Conservation (phyloP, 2,888 invertebrate species). For the Bembecia ichneumoniformis region DNA sequence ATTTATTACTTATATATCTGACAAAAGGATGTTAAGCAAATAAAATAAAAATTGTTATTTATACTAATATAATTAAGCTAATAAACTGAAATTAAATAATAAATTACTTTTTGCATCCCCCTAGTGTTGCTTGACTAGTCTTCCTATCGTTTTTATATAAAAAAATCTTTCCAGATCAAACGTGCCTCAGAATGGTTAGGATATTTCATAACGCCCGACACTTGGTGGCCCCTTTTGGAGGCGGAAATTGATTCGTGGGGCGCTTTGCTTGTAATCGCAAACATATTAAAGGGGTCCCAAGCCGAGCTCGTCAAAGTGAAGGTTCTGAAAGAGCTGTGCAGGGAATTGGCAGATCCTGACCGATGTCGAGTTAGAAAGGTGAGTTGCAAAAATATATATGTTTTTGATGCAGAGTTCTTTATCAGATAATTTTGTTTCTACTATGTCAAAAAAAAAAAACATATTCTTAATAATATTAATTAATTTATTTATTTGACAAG, state of each 20-base stretch:
- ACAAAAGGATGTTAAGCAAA: no score
- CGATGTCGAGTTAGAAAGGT: slow-evolving; percentile 75
- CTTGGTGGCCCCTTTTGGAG: slow-evolving; percentile 79
- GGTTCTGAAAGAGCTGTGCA: slow-evolving; percentile 68
- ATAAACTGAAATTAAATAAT: no score
- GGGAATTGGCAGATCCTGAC: slow-evolving; percentile 71
- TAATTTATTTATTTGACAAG: no score
- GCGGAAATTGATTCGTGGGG: slow-evolving; percentile 73
- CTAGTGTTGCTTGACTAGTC: no score
- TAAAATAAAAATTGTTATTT: no score
- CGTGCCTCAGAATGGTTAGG: slow-evolving; percentile 81
- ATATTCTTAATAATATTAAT: no score
- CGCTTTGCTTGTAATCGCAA: slow-evolving; percentile 72
- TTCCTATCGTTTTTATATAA: no score
- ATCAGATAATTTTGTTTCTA: not conserved
- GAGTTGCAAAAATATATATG: slow-evolving; percentile 1
- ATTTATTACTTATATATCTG: no score
- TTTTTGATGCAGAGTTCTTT: not conserved
- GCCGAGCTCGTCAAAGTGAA: slow-evolving; percentile 41
- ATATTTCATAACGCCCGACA: slow-evolving; percentile 79
- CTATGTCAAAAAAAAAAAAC: not conserved
- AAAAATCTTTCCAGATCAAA: slow-evolving; percentile 61
- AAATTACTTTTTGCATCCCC: no score
- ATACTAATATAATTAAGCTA: no score
- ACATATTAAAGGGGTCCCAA: slow-evolving; percentile 74